phyloP scores from a whole-genome alignment of 2,888 invertebrate genomes.

The Parapristionchus giblindavisi region DNA sequence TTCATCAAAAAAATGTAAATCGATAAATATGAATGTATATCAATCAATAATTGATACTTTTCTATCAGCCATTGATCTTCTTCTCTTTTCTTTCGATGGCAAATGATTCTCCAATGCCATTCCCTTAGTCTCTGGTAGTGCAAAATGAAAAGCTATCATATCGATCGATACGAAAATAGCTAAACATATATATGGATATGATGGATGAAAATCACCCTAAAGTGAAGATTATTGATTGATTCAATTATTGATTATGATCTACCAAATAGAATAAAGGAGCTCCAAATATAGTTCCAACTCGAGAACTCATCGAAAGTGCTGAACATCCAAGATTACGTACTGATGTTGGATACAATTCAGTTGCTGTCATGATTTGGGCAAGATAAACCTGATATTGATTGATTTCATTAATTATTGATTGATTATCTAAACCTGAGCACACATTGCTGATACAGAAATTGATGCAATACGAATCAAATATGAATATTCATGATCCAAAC shows the following conservation, averaged over 20 bases:
- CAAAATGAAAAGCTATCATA: background rate
- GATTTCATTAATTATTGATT: background rate
- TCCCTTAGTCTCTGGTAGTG: conserved; percentile 30
- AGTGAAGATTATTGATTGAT: background rate
- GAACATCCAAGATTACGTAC: conserved; percentile 29
- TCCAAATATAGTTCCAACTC: conserved; percentile 30
- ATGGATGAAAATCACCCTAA: conserved; percentile 31
- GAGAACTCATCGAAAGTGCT: conserved; percentile 22
- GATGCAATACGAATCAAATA: conserved; percentile 22
- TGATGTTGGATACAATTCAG: conserved; percentile 30
- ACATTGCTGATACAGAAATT: conserved; percentile 34
- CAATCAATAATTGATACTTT: background rate
- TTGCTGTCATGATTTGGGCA: conserved; percentile 35
- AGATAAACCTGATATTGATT: conserved; percentile 15
- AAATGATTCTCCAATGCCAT: conserved; percentile 32
- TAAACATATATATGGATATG: conserved; percentile 15
- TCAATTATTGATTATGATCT: background rate
- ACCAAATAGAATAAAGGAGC: conserved; percentile 34
- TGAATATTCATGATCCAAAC: background rate
- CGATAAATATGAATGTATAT: background rate
- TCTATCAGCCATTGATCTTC: conserved; percentile 21
- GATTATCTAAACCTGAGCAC: conserved; percentile 29
- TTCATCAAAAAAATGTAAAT: background rate
- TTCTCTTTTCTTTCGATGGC: conserved; percentile 8
- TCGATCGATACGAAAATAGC: conserved; percentile 19